These are phyloP conservation scores for Periphyllus acericola DNA, from an alignment of 2,888 invertebrate genomes.

Conservation along the genomic window DNA sequence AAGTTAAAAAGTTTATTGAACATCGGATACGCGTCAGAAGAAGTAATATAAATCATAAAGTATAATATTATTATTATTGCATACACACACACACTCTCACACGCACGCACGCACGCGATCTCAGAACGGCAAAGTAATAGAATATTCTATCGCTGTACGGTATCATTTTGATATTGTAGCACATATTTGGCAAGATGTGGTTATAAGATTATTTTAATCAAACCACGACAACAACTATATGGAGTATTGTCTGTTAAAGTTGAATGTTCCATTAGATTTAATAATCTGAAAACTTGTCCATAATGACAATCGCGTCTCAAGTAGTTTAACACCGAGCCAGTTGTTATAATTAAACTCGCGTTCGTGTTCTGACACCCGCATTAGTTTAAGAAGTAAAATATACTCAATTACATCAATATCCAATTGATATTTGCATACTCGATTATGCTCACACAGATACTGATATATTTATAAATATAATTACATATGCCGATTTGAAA, in stretches of 20 bases:
- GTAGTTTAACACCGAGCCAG: constrained; percentile 18
- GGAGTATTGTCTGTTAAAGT: constrained; percentile 5
- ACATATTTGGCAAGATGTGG: not conserved
- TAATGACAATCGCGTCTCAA: constrained; percentile 5
- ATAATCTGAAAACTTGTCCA: constrained; percentile 36
- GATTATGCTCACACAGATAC: no score
- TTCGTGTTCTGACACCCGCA: not conserved
- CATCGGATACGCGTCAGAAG: constrained; percentile 1
- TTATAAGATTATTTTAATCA: constrained; percentile 21
- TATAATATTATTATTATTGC: not conserved
- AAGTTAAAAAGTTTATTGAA: constrained; percentile 33
- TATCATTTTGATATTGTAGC: not conserved
- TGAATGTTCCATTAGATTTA: constrained; percentile 33
- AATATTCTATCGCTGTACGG: not conserved
- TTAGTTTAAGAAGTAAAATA: constrained; percentile 18
- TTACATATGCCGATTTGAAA: no score
- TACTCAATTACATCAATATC: not conserved
- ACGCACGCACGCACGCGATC: no score
- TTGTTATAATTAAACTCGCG: constrained; percentile 15
- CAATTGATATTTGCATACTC: not conserved
- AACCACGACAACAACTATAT: not conserved
- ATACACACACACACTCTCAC: not conserved
- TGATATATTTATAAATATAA: no score
- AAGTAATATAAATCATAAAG: not conserved
- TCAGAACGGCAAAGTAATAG: not conserved